Evolutionary conservation across 2,113 vertebrate species (phyloP).

Genomic region (Pavo muticus): DNA sequence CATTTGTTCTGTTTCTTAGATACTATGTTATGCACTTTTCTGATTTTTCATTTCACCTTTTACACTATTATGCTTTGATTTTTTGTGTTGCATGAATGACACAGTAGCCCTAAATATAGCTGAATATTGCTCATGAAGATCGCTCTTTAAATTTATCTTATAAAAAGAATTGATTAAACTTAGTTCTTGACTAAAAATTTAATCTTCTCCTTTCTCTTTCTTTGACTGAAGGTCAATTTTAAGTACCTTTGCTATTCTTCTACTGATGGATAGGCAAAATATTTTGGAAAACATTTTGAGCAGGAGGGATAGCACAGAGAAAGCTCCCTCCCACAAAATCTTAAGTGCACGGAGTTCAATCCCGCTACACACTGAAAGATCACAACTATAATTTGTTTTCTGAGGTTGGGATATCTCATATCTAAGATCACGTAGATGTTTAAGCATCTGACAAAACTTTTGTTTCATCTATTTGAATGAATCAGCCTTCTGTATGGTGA

Average conservation of each 20-base stretch:
- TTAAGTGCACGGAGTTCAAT: background rate
- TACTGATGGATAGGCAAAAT: background rate
- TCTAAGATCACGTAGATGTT: background rate
- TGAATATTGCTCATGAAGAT: constrained; percentile 44
- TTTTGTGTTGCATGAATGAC: constrained; percentile 30
- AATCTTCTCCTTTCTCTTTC: background rate
- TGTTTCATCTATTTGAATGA: background rate
- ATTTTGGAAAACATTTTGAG: constrained; percentile 3
- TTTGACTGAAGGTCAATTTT: constrained; percentile 56
- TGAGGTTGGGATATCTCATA: background rate
- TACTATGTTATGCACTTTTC: background rate
- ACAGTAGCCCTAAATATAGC: constrained; percentile 45
- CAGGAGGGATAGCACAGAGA: background rate
- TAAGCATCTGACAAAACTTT: background rate
- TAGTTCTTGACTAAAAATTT: constrained; percentile 56
- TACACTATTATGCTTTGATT: constrained; percentile 32
- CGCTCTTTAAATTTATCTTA: constrained; percentile 32
- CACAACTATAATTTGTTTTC: background rate
- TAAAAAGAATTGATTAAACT: constrained; percentile 55
- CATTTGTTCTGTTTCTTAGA: background rate
- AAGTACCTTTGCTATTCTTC: constrained; percentile 29
- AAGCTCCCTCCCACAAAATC: background rate
- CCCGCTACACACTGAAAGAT: background rate
- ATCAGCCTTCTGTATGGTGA: background rate
- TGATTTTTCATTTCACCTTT: constrained; percentile 30